Conservation (phyloP, 2,113 vertebrate genomes). For the Eurypyga helias region DNA sequence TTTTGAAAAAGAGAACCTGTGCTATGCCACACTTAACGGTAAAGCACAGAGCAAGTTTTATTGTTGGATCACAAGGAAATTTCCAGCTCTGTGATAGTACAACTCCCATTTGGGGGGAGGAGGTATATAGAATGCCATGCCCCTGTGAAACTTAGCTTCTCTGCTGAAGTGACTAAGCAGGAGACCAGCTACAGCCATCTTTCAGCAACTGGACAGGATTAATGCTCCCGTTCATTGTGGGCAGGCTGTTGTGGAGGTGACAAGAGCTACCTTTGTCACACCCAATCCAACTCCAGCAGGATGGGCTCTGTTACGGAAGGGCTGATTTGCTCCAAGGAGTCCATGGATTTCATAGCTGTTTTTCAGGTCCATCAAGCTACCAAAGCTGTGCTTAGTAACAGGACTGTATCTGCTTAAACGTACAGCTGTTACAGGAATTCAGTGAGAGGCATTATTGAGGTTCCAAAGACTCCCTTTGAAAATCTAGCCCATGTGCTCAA, state of each 20-base stretch:
- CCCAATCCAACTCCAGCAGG: accelerated
- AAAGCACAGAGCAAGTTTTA: neutral
- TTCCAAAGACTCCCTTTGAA: neutral
- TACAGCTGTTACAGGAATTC: neutral
- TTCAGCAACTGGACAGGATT: neutral
- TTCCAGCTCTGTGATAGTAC: neutral
- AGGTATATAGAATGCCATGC: accelerated
- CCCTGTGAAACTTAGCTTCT: neutral
- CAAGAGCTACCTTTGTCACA: neutral
- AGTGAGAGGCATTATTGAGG: neutral
- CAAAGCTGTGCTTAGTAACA: neutral
- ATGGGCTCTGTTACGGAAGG: neutral
- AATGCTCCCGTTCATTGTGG: neutral
- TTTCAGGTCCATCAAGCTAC: neutral
- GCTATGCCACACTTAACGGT: neutral
- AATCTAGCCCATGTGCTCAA: neutral
- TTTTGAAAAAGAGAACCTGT: neutral
- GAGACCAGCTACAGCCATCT: neutral
- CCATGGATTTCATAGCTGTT: neutral
- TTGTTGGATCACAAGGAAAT: neutral
- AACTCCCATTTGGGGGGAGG: neutral
- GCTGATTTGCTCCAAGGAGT: neutral
- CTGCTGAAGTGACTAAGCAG: neutral
- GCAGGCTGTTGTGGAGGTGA: neutral
- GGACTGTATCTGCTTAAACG: neutral